These are phyloP conservation scores for Seriola quinqueradiata DNA, from an alignment of 2,113 vertebrate species.

Conservation along the genomic window DNA sequence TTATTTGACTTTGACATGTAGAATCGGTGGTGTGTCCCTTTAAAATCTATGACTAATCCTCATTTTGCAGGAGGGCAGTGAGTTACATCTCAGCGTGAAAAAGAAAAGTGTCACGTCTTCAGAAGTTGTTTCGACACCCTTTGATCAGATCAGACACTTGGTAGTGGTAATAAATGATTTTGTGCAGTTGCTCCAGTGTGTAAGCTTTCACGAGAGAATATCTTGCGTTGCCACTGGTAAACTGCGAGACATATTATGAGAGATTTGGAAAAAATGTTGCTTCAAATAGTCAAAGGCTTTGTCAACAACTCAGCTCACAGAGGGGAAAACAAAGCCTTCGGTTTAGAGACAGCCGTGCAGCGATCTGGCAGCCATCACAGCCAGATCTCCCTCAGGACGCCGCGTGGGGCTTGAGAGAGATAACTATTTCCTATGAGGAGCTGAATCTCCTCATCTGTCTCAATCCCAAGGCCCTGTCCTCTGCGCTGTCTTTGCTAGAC, in stretches of 20 bases:
- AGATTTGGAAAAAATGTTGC: conserved; percentile 34
- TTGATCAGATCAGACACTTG: conserved; percentile 34
- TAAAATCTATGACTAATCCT: neutral
- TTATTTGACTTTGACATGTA: neutral
- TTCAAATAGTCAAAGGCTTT: conserved; percentile 58
- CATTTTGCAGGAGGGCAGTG: neutral
- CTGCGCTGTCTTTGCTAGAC: neutral
- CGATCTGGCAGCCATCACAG: conserved; percentile 61
- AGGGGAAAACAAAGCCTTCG: conserved; percentile 62
- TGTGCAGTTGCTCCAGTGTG: neutral
- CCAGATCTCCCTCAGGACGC: conserved; percentile 61
- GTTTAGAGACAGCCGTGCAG: conserved; percentile 52
- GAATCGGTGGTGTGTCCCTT: neutral
- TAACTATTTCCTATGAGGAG: conserved; percentile 72
- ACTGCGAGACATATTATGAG: conserved; percentile 35
- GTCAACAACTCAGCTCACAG: conserved; percentile 56
- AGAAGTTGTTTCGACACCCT: neutral
- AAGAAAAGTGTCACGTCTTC: neutral
- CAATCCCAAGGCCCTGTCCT: conserved; percentile 34
- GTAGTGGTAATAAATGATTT: conserved; percentile 1
- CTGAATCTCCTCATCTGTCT: conserved; percentile 45
- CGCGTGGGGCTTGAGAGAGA: conserved; percentile 45
- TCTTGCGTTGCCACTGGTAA: conserved; percentile 11
- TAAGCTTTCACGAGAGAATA: conserved; percentile 18
- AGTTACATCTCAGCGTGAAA: neutral